Evolutionary conservation across 1,140 invertebrate species (phyloP), one percentile per base, ranked within the genome.

Genomic region (Plectus sambesii): DNA sequence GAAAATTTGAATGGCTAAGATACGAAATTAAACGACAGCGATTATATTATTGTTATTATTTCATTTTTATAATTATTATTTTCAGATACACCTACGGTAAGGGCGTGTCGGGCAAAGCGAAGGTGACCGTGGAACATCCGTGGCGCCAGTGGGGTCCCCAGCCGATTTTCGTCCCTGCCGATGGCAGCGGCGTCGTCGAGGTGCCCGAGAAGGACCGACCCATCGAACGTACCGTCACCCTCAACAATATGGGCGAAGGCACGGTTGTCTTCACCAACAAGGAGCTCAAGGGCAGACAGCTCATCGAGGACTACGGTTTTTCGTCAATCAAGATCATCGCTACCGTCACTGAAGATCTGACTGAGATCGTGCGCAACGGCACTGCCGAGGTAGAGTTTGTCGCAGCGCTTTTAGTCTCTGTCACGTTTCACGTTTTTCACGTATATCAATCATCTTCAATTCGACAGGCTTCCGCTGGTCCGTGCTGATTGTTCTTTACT

Each of bases 51-150:
- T n/a, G n/a, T n/a, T n/a, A n/a, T n/a, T n/a, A n/a, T n/a, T n/a
- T n/a, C n/a, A n/a, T n/a, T n/a, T n/a, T n/a, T n/a, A n/a, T n/a
- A n/a, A n/a, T n/a, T n/a, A n/a, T n/a, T n/a, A n/a, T 53, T 43
- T 51, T 24, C 49, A 82, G 81, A 46, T 82, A 83, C 53, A 81
- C 80, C 3, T 82, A 82, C 66, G 80, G 80, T 4, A 80, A 82
- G 61, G 79, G 80, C 1, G 81, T 82, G 3, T 75, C 79, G 47
- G 81, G 81, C 8, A 68, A 66, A 12, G 66, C 62, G 2, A 60
- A 57, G 40, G 56, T 69, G 12, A 51, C 43, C 19, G 47, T 70
- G 24, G 58, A 62, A 42, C 47, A 54, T n/a, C 60, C 59, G 19
- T 69, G 65, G 38, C 59, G 54, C 45, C 53, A 47, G 42, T 69